Base-by-base conservation (phyloP, 1,140 invertebrate genomes). In the Cecropterus lyciades region DNA sequence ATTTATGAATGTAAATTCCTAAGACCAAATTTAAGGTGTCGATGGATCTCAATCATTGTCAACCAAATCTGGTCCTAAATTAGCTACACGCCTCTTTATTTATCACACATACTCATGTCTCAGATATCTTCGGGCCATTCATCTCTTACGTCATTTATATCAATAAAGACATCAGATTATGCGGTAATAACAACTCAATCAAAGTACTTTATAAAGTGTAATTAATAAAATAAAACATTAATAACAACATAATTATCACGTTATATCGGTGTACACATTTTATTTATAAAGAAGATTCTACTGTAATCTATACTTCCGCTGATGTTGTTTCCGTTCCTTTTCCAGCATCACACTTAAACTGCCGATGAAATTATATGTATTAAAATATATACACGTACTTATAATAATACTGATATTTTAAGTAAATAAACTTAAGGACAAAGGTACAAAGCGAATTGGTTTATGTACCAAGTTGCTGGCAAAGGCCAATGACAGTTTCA, bases 71-170 rank as follows among this genome's bases (percentile, higher is more conserved):
- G 40, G 13, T 43, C n/a, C 5, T 43, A 43, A 43, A 43, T 43
- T 37, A 43, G 40, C 13, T 14, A 43, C 40, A 43, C 13, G 13
- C 40, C 40, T 43, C 40, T 13, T 43, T 43, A 14, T 43, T 43
- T 43, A 43, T 43, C 40, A 43, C 40, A 43, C 40, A 14, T 43
- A 43, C 40, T 43, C 13, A 43, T 43, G 40, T 43, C 13, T 43
- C 40, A 43, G n/a, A 43, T 43, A 43, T 43, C 40, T 43, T 43
- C 40, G 40, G 40, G n/a, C 13, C 40, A 43, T 43, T 43, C 40
- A 43, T 43, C 40, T 43, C 40, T 14, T 43, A 43, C 40, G 40
- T 43, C 40, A 43, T 14, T 43, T 43, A 43, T 43, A 43, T 43
- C 40, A 43, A 43, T 43, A 14, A 43, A 43, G 40, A 14, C 13